These are phyloP conservation scores for Paratrypauchen microcephalus DNA, from an alignment of 2,797 vertebrate species.

Conservation along the genomic window DNA sequence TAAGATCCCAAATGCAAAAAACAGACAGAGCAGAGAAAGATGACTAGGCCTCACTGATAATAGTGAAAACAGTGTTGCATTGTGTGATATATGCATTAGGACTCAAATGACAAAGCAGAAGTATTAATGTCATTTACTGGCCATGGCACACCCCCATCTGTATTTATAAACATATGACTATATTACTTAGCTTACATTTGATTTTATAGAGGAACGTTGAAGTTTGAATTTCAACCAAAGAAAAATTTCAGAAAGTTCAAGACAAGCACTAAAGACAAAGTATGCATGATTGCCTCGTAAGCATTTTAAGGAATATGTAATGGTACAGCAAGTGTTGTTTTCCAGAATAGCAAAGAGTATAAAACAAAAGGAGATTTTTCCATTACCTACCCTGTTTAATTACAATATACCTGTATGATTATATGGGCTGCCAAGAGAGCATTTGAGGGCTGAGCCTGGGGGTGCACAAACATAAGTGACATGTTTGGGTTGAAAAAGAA, in stretches of 20 bases:
- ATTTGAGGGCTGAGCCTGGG: too few relatives aligned
- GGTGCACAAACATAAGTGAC: too few relatives aligned
- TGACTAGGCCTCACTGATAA: conserved; percentile 33
- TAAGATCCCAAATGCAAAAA: conserved; percentile 47
- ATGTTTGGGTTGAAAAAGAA: too few relatives aligned
- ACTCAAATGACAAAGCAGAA: conserved; percentile 54
- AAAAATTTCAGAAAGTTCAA: background rate
- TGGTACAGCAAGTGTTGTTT: too few relatives aligned
- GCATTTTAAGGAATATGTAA: background rate
- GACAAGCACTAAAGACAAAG: conserved; percentile 30
- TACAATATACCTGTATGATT: too few relatives aligned
- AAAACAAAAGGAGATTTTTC: too few relatives aligned
- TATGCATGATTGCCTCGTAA: background rate
- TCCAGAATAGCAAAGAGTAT: too few relatives aligned
- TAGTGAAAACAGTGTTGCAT: conserved; percentile 43
- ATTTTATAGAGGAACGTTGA: conserved; percentile 47
- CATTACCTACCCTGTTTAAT: too few relatives aligned
- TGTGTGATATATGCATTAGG: conserved; percentile 37
- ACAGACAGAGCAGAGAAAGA: conserved; percentile 45
- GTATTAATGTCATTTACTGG: conserved; percentile 51
- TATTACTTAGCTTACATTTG: conserved; percentile 39
- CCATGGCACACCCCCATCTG: conserved; percentile 27
- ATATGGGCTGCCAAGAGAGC: too few relatives aligned
- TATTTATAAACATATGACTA: conserved; percentile 34
- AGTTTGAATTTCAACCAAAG: conserved; percentile 31